These are phyloP conservation scores for Monochamus saltuarius DNA, from an alignment of 1,140 invertebrate species.

Conservation along the genomic window DNA sequence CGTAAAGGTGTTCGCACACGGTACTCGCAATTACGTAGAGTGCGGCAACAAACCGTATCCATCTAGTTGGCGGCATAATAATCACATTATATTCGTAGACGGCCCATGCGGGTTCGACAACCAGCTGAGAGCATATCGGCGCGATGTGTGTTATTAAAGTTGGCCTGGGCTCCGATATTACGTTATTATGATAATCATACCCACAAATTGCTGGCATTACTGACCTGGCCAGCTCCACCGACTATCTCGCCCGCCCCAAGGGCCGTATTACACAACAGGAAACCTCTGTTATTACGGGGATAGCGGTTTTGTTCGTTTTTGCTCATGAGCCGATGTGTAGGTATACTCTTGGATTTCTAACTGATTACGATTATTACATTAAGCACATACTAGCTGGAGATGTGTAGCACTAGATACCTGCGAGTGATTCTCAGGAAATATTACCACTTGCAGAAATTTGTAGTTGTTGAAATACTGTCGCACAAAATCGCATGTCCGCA, in stretches of 20 bases:
- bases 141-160: slow-evolving; percentile 28
- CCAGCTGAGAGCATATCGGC: slow-evolving; percentile 10
- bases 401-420: too few species aligned
- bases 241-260: slow-evolving; percentile 9
- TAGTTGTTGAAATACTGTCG: too few species aligned
- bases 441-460: too few species aligned
- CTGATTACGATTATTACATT: too few species aligned
- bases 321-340: neutral
- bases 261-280: slow-evolving; percentile 27
- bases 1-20: too few species aligned
- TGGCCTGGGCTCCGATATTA: slow-evolving; percentile 32
- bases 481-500: too few species aligned
- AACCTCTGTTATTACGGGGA: slow-evolving; percentile 8
- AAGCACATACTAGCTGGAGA: too few species aligned
- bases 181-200: slow-evolving; percentile 35
- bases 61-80: slow-evolving; percentile 3
- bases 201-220: slow-evolving; percentile 34
- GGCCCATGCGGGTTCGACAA: slow-evolving; percentile 16
- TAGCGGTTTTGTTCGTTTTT: neutral
- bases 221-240: slow-evolving; percentile 24
- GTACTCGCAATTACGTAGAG: too few species aligned
- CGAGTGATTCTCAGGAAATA: too few species aligned
- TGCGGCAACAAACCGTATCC: too few species aligned
- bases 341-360: too few species aligned
- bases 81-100: slow-evolving; percentile 12